Evolutionary conservation across 2,113 vertebrate genomes (phyloP).

Genomic region (Oceanites oceanicus): DNA sequence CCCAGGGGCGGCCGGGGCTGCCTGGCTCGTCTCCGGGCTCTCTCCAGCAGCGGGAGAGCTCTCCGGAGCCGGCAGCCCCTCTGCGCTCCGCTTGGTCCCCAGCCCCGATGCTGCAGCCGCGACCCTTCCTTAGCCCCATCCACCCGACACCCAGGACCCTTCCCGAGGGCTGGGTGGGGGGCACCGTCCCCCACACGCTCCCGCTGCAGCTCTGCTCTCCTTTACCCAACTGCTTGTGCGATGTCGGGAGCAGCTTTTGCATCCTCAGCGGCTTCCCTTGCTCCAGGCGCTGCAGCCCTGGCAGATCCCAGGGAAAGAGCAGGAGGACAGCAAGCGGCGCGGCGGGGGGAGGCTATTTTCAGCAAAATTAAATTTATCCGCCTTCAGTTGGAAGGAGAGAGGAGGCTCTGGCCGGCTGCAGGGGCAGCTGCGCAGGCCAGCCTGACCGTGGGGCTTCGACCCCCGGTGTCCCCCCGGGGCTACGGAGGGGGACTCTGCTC

Average conservation of each 20-base stretch:
- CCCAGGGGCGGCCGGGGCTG: neutral
- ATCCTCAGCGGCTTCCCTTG: neutral
- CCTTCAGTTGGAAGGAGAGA: fast-evolving
- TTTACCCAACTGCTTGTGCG: fast-evolving
- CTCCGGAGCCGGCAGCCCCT: neutral
- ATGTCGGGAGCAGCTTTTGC: neutral
- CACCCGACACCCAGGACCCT: neutral
- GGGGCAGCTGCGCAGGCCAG: neutral
- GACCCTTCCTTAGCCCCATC: neutral
- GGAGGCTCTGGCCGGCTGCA: neutral
- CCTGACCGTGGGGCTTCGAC: fast-evolving
- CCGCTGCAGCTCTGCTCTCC: neutral
- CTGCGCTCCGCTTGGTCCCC: fast-evolving
- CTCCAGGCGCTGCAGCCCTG: neutral
- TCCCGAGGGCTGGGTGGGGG: neutral
- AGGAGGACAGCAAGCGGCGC: neutral
- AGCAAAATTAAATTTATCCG: neutral
- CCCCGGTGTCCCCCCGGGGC: fast-evolving
- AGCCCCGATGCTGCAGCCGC: neutral
- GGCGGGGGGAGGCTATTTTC: neutral
- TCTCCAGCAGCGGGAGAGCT: neutral
- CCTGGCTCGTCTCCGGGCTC: neutral
- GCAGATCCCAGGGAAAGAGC: neutral
- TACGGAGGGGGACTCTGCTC: fast-evolving
- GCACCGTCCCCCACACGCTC: fast-evolving